Percentiles rank a stretch among this genome's conserved stretches.
Evolutionary conservation across 1,140 invertebrate genomes (phyloP).

Genomic region (Caenorhabditis inopinata): DNA sequence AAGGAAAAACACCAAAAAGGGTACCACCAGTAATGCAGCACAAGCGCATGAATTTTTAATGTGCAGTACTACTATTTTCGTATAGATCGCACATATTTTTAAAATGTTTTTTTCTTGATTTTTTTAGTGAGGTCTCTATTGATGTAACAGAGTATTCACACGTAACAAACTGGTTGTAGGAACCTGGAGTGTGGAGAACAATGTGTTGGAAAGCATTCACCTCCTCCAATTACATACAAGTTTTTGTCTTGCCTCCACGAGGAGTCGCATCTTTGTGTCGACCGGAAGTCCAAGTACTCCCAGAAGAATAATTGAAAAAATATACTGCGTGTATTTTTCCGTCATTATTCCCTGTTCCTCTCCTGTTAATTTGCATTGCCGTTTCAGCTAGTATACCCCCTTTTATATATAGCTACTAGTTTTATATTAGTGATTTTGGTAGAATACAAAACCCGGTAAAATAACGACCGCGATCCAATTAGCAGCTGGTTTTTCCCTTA

Average conservation of each 20-base stretch:
- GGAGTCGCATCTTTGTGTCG: not conserved
- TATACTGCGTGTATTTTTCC: slow-evolving; percentile 11
- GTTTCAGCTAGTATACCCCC: not conserved
- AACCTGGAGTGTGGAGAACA: no score
- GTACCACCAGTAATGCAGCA: not conserved
- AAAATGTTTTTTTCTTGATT: not conserved
- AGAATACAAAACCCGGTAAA: no score
- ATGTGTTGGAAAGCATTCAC: no score
- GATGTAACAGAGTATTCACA: no score
- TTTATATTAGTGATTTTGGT: no score
- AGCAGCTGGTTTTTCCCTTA: not conserved
- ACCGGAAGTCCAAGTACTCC: not conserved
- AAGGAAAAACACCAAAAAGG: not conserved
- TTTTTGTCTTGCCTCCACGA: not conserved
- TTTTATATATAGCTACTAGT: not conserved
- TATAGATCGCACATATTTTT: not conserved
- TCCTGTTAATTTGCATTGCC: slow-evolving; percentile 18
- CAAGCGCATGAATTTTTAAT: slow-evolving; percentile 22
- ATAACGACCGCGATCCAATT: not conserved
- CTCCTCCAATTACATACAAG: slow-evolving; percentile 10
- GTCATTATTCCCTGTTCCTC: slow-evolving; percentile 28
- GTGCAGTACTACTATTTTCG: slow-evolving; percentile 16
- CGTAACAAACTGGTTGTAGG: no score
- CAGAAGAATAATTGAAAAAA: slow-evolving; percentile 5
- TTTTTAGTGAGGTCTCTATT: not conserved